Conservation (phyloP, 2,113 vertebrate species). For the Tachysurus fulvidraco region DNA sequence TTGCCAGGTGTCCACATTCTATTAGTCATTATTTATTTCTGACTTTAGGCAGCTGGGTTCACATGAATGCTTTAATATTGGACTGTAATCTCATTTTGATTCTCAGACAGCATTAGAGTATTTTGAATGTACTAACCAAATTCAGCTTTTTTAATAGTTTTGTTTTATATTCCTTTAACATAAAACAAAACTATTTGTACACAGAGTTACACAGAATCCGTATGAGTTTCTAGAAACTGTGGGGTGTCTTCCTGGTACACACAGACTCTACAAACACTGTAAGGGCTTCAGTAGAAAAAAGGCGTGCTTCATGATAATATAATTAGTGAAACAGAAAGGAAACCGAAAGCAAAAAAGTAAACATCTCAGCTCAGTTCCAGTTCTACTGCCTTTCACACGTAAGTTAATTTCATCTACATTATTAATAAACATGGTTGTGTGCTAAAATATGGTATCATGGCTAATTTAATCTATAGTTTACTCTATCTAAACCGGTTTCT, state of each 20-base stretch:
- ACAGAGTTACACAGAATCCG: not conserved
- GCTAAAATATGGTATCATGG: not conserved
- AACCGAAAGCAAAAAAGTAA: not conserved
- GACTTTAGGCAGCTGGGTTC: too few relatives aligned
- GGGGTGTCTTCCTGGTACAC: not conserved
- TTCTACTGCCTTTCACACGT: not conserved
- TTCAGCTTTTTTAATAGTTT: too few relatives aligned
- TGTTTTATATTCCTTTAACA: too few relatives aligned
- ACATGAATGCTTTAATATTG: too few relatives aligned
- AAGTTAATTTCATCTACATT: not conserved
- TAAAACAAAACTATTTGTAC: not conserved
- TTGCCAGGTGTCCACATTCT: too few relatives aligned
- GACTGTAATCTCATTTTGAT: too few relatives aligned
- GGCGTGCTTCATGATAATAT: not conserved
- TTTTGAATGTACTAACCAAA: too few relatives aligned
- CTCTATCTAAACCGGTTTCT: not conserved
- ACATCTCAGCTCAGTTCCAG: rapidly evolving
- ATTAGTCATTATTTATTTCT: too few relatives aligned
- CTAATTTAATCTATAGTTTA: not conserved
- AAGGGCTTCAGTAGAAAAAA: not conserved
- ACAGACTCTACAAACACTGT: not conserved
- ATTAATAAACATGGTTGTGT: not conserved
- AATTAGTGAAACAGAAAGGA: not conserved
- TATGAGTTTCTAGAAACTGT: not conserved
- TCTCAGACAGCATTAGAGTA: too few relatives aligned